Evolutionary conservation across 1,140 invertebrate species (phyloP).

Genomic region (Octopus sinensis): DNA sequence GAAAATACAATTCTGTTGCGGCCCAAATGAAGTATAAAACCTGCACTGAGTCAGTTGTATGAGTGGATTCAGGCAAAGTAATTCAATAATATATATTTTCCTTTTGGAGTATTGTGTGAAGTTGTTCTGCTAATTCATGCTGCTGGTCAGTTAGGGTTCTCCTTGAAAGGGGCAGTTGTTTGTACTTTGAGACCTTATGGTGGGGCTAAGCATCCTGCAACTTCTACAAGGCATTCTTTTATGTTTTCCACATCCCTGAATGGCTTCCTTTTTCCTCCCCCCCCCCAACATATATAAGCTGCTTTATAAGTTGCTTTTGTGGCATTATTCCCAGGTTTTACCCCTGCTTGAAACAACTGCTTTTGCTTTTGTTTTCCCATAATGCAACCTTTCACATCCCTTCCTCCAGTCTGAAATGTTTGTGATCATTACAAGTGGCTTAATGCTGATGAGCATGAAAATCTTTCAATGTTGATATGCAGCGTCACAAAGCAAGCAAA

Average conservation of each 20-base stretch:
- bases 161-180: constrained; percentile 4
- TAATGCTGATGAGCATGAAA: neutral
- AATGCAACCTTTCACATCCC: neutral
- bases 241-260: neutral
- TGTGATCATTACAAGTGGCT: neutral
- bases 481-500: constrained; percentile 12
- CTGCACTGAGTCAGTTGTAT: neutral
- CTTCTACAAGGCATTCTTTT: neutral
- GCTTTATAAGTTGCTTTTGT: constrained; percentile 9
- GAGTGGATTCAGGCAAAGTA: neutral
- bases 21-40: too few relatives aligned
- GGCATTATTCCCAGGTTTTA: neutral
- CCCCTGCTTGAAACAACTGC: constrained; percentile 7
- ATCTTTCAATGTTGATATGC: neutral
- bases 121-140: neutral
- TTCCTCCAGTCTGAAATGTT: neutral
- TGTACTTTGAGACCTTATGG: neutral
- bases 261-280: neutral
- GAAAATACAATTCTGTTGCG: too few relatives aligned
- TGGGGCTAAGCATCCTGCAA: neutral
- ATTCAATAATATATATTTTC: constrained; percentile 1
- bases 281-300: neutral
- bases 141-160: neutral
- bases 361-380: neutral
- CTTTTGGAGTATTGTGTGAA: neutral